These are phyloP conservation scores for Barypeithes pellucidus DNA, from an alignment of 2,888 invertebrate genomes.

Conservation along the genomic window DNA sequence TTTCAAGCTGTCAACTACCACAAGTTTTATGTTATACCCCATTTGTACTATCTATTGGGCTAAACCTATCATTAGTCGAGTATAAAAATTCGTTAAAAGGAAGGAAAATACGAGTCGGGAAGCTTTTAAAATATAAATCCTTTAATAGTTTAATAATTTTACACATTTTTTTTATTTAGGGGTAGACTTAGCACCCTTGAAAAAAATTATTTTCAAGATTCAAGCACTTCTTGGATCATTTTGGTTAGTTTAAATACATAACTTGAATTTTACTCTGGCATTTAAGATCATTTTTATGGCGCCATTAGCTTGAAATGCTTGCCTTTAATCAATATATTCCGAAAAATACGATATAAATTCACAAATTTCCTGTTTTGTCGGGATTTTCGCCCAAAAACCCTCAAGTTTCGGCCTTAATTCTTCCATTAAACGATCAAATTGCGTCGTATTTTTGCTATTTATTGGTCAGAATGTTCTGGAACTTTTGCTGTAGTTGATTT, in stretches of 20 bases:
- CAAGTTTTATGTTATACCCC: no score
- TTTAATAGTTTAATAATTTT: no score
- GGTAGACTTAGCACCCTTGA: no score
- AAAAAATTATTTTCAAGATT: no score
- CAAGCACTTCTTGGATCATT: neutral
- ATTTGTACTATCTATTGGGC: no score
- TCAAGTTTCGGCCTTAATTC: neutral
- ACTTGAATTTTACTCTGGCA: neutral
- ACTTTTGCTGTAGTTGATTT: constrained; percentile 27
- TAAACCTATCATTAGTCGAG: no score
- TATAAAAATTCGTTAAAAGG: no score
- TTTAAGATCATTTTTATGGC: neutral
- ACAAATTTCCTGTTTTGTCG: neutral
- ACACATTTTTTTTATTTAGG: no score
- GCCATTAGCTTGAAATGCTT: neutral
- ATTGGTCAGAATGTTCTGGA: constrained; percentile 32
- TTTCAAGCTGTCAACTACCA: no score
- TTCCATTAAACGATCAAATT: neutral
- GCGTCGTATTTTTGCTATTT: neutral
- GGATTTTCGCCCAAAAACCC: constrained; percentile 5
- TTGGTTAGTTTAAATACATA: neutral
- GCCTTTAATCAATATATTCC: neutral
- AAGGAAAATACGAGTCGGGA: no score
- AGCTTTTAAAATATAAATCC: no score
- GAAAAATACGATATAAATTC: neutral